These are phyloP conservation scores for Cathartes aura DNA, from an alignment of 2,113 vertebrate species.

Conservation along the genomic window DNA sequence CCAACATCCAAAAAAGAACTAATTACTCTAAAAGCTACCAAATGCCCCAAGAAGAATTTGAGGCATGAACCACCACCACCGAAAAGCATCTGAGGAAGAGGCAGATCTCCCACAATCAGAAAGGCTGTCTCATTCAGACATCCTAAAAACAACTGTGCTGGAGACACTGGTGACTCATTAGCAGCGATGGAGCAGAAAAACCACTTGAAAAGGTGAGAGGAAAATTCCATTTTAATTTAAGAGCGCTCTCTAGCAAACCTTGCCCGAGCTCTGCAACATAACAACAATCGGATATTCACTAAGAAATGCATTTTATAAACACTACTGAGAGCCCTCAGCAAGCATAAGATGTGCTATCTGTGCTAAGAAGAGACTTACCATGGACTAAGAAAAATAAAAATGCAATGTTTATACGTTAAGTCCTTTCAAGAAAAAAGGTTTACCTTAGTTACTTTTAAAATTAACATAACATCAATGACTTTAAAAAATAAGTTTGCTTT, in stretches of 20 bases:
- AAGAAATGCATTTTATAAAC: background rate
- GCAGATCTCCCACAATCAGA: background rate
- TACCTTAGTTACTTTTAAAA: background rate
- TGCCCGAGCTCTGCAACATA: background rate
- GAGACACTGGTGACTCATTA: slow-evolving; percentile 33
- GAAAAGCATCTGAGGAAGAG: slow-evolving; percentile 14
- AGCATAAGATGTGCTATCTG: background rate
- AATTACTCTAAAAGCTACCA: slow-evolving; percentile 30
- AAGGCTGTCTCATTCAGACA: background rate
- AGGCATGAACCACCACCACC: slow-evolving; percentile 29
- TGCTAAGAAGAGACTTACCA: background rate
- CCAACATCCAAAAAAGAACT: background rate
- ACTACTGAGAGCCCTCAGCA: background rate
- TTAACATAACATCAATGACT: background rate
- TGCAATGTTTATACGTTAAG: fast-evolving
- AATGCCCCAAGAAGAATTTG: slow-evolving; percentile 34
- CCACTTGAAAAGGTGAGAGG: slow-evolving; percentile 34
- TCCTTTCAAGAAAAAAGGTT: background rate
- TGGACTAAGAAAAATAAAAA: background rate
- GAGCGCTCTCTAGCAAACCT: slow-evolving; percentile 28
- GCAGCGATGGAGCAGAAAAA: background rate
- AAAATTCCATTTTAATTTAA: slow-evolving; percentile 58
- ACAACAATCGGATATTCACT: background rate
- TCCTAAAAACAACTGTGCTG: slow-evolving; percentile 28
- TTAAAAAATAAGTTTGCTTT: background rate